A percentile compares a stretch with the other conserved stretches of the same genome.
These are phyloP conservation scores for Drosophila pegasa DNA, from an alignment of 2,888 invertebrate genomes.

Conservation along the genomic window DNA sequence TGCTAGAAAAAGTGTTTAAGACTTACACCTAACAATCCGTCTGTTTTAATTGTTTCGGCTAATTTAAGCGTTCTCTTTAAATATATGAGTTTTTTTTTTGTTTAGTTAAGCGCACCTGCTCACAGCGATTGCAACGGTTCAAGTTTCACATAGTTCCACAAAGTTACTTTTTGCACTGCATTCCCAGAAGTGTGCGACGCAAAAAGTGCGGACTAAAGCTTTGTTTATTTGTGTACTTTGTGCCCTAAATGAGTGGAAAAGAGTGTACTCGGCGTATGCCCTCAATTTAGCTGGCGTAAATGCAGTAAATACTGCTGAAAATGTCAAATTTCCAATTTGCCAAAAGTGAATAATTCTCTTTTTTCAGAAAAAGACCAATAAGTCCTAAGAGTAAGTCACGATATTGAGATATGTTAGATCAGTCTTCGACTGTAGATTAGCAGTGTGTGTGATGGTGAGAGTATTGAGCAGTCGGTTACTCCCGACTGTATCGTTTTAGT, in stretches of 20 bases:
- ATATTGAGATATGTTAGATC: background rate
- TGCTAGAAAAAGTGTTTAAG: background rate
- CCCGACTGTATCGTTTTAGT: background rate
- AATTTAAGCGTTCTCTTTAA: constrained; percentile 13
- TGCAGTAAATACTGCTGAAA: background rate
- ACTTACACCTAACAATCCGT: background rate
- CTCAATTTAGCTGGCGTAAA: background rate
- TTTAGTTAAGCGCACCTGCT: constrained; percentile 1
- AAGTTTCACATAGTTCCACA: constrained; percentile 30
- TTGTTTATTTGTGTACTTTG: constrained; percentile 11
- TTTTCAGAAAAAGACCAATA: too few species aligned
- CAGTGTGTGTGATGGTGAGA: background rate
- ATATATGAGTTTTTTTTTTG: background rate
- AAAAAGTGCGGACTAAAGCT: constrained; percentile 40
- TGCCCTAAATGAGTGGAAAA: background rate
- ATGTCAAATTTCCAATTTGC: too few species aligned
- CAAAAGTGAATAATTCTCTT: too few species aligned
- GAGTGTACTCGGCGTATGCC: background rate
- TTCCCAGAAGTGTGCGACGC: constrained; percentile 25
- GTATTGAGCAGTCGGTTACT: background rate
- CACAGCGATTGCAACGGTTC: constrained; percentile 14
- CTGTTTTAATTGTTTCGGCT: constrained; percentile 7
- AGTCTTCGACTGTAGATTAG: background rate
- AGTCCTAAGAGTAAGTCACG: too few species aligned
- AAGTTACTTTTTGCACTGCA: constrained; percentile 30